phyloP scores from a whole-genome alignment of 1,140 invertebrate species.

The Pogonus chalceus region DNA sequence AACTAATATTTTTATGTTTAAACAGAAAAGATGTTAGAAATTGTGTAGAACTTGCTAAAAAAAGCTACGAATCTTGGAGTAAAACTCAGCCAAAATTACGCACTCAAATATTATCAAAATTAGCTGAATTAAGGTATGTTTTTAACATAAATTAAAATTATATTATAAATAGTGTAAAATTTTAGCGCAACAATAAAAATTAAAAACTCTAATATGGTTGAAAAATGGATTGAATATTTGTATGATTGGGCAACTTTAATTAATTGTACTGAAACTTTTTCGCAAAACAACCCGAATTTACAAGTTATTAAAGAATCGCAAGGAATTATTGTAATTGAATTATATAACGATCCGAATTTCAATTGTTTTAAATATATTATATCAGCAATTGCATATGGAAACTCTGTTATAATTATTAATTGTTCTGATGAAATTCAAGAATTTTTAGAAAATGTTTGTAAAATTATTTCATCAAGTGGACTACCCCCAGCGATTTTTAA shows the following conservation, averaged over 20 bases:
- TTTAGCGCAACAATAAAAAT: not conserved
- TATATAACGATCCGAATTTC: conserved; percentile 2
- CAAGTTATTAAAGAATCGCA: conserved; percentile 7
- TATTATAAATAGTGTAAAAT: not conserved
- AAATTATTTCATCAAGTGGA: conserved; percentile 12
- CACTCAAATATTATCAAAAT: conserved; percentile 9
- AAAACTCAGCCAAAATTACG: conserved; percentile 25
- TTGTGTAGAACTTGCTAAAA: conserved; percentile 40
- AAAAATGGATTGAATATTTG: conserved; percentile 14
- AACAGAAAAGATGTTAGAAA: conserved; percentile 41
- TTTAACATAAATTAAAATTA: not conserved
- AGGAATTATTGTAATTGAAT: conserved; percentile 11
- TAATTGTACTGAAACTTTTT: not conserved
- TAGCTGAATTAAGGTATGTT: conserved; percentile 8
- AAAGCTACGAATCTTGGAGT: conserved; percentile 35
- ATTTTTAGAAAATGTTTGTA: conserved; percentile 10
- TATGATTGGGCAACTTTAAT: not conserved
- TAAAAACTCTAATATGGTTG: conserved; percentile 2
- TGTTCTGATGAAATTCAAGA: not conserved
- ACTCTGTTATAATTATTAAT: conserved; percentile 12
- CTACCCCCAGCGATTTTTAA: conserved; percentile 11
- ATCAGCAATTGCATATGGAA: conserved; percentile 13
- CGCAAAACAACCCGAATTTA: conserved; percentile 6
- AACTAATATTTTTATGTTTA: conserved; percentile 5
- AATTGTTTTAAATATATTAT: conserved; percentile 6